A percentile compares a stretch with the other conserved stretches of the same genome.
phyloP scores from a whole-genome alignment of 1,140 invertebrate species.

The Pseudomyrmex pallidus region DNA sequence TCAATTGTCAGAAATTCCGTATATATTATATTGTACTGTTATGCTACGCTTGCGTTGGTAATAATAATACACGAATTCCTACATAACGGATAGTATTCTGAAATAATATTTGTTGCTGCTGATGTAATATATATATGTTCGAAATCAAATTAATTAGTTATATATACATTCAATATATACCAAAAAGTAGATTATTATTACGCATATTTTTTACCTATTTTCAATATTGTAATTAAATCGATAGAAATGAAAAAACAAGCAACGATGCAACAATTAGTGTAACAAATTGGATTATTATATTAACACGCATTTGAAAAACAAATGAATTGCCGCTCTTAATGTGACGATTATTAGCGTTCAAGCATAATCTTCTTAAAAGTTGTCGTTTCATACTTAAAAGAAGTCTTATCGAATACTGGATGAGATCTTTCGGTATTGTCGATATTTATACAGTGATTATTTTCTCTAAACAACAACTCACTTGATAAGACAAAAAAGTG shows the following conservation, averaged over 20 bases:
- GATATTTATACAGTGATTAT: neutral
- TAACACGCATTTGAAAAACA: neutral
- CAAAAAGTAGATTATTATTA: conserved; percentile 15
- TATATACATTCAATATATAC: neutral
- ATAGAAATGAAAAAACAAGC: neutral
- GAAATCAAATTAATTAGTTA: conserved; percentile 38
- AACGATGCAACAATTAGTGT: neutral
- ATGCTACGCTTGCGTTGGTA: neutral
- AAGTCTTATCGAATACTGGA: neutral
- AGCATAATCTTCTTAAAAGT: neutral
- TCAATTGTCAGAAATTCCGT: neutral
- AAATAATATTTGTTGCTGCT: neutral
- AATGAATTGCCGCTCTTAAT: neutral
- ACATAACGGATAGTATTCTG: neutral
- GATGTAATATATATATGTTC: conserved; percentile 10
- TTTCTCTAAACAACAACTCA: neutral
- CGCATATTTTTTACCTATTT: conserved; percentile 12
- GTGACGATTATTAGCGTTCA: neutral
- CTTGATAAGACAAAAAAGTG: neutral
- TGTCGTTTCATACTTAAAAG: neutral
- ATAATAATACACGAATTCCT: neutral
- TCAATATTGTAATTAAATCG: neutral
- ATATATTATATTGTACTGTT: neutral
- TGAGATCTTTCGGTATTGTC: neutral
- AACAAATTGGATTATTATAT: neutral